Percentiles rank a stretch among this genome's conserved stretches.
These are phyloP conservation scores for Exocentrus adspersus DNA, from an alignment of 2,888 invertebrate genomes.

Conservation along the genomic window DNA sequence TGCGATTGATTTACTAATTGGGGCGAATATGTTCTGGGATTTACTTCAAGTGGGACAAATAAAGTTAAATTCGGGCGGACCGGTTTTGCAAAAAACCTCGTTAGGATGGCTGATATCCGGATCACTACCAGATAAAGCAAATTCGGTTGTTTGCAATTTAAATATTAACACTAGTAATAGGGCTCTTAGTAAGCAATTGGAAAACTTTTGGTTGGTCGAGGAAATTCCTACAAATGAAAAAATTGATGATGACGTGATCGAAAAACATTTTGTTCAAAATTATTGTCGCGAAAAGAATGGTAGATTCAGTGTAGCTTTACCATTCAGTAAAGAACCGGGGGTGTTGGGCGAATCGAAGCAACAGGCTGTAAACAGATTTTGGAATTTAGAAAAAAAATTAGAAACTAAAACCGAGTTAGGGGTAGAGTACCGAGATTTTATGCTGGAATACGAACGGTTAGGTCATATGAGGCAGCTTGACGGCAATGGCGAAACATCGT, in stretches of 20 bases:
- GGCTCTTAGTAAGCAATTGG: conserved; percentile 2
- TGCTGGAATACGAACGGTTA: conserved; percentile 37
- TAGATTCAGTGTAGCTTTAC: conserved; percentile 45
- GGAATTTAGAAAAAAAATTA: conserved; percentile 40
- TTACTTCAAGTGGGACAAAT: conserved; percentile 5
- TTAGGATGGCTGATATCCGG: conserved; percentile 4
- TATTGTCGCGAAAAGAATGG: not conserved
- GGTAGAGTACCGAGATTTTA: conserved; percentile 36
- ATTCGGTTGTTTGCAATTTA: conserved; percentile 2
- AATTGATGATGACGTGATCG: not conserved
- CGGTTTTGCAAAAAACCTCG: conserved; percentile 9
- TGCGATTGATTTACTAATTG: conserved; percentile 1
- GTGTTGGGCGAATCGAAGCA: conserved; percentile 41
- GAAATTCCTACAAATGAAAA: not conserved
- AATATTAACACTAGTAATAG: not conserved
- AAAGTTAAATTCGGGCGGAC: not conserved
- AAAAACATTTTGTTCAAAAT: conserved; percentile 24
- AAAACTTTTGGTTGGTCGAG: conserved; percentile 9
- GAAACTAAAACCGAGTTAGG: conserved; percentile 37
- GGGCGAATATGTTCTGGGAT: conserved; percentile 3
- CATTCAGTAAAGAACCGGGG: conserved; percentile 34
- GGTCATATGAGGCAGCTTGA: conserved; percentile 35
- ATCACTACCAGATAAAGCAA: not conserved
- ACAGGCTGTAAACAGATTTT: conserved; percentile 44
- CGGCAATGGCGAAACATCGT: not conserved